Percentiles rank a stretch among this genome's conserved stretches.
Evolutionary conservation across 2,888 invertebrate species (phyloP).

Genomic region (Barypeithes pellucidus): DNA sequence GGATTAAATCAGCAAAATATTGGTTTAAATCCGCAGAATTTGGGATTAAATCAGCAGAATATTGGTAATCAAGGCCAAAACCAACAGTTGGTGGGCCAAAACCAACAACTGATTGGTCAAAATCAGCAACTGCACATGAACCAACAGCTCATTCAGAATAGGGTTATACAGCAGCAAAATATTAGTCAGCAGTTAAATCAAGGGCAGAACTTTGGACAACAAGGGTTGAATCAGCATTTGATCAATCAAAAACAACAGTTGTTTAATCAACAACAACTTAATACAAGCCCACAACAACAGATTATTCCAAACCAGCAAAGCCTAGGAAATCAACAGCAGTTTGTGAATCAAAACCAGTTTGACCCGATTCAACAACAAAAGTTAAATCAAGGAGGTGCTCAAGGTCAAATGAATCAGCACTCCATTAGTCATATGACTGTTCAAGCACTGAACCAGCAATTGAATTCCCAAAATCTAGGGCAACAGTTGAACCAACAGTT

Average conservation of each 20-base stretch:
- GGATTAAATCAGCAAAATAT: constrained; percentile 42
- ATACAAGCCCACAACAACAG: constrained; percentile 67
- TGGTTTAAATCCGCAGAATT: constrained; percentile 69
- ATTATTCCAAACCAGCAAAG: constrained; percentile 74
- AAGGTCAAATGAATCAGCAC: constrained; percentile 62
- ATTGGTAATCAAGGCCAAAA: constrained; percentile 30
- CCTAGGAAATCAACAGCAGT: constrained; percentile 66
- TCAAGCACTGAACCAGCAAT: constrained; percentile 59
- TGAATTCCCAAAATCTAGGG: constrained; percentile 59
- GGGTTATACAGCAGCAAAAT: constrained; percentile 43
- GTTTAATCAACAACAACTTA: constrained; percentile 56
- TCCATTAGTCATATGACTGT: constrained; percentile 53
- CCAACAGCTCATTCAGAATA: constrained; percentile 54
- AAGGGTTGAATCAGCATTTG: constrained; percentile 55
- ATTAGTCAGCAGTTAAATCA: constrained; percentile 28
- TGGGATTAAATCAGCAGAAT: constrained; percentile 70
- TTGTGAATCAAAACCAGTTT: constrained; percentile 69
- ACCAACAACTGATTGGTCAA: constrained; percentile 72
- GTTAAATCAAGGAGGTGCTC: constrained; percentile 54
- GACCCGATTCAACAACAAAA: constrained; percentile 59
- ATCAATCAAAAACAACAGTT: constrained; percentile 62
- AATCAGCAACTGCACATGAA: constrained; percentile 66
- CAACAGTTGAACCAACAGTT: constrained; percentile 62
- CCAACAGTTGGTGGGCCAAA: constrained; percentile 68
- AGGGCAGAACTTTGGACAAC: constrained; percentile 30